Base-by-base conservation (phyloP, 2,797 vertebrate genomes). In the Diplodus sargus region DNA sequence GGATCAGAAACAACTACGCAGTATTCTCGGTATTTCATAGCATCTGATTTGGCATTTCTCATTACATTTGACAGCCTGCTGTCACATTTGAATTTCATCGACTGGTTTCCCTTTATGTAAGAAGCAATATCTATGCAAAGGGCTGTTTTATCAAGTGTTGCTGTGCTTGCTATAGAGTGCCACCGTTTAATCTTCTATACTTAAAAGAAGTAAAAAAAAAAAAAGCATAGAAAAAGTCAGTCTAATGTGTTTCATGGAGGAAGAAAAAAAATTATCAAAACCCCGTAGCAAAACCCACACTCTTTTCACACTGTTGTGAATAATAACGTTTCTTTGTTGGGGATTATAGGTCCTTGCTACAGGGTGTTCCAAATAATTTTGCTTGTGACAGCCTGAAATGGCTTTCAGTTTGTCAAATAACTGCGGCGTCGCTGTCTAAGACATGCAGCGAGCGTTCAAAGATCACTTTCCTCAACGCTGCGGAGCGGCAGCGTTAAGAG, bases 371-470 rank as follows among this genome's bases (percentile, higher is more conserved):
- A 92, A 91, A 91, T 89, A 79, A 85, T 82, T 86, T 87, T 88
- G 78, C 85, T 74, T 81, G 80, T 86, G 87, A 92, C 87, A 78
- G 80, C 70, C 86, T 84, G 81, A 91, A 90, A 90, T 89, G 79
- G 89, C 89, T 93, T 90, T 93, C 74, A 83, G 88, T 90, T 87
- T 87, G 89, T 91, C 87, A 92, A 91, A 92, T 82, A 91, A 85
- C 82, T 85, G 84, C 81, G 78, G 87, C 88, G 87, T 85, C 88
- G 92, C 89, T 78, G 87, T 91, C 86, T 83, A 83, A 90, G 89
- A 92, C 87, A 88, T 80, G 82, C 88, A 70, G 83, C 65, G 82
- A 90, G 90, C 89, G 90, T 83, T 87, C 70, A 25, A 86, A 89
- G 86, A 94, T 94, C 85, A 84, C 83, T 91, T 94, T 91, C 90